phyloP scores from a whole-genome alignment of 30 jellyfish, hydroid and myxozoan species.

The Rhopilema esculentum region DNA sequence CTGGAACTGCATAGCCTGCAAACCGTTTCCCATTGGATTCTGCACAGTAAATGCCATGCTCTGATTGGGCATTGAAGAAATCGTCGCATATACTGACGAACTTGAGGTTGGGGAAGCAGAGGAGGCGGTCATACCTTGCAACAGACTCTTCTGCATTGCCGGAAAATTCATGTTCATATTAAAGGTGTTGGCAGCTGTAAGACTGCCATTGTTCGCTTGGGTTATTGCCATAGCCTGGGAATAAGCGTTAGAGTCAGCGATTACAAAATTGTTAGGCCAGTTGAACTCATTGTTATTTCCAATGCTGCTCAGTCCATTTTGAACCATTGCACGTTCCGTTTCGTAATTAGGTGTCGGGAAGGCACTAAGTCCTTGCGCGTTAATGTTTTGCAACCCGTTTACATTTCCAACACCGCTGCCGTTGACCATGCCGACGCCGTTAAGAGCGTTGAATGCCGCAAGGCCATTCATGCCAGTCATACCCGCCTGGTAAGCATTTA shows the following conservation, averaged over 20 bases:
- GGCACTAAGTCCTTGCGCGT: conserved; percentile 88
- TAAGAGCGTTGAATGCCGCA: conserved; percentile 88
- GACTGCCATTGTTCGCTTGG: conserved; percentile 76
- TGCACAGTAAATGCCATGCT: conserved; percentile 89
- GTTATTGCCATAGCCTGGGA: conserved; percentile 92
- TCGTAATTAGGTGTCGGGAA: conserved; percentile 94
- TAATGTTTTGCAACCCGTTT: conserved; percentile 76
- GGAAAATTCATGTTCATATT: conserved; percentile 92
- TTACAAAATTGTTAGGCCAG: conserved; percentile 94
- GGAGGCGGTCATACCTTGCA: conserved; percentile 79
- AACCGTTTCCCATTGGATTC: conserved; percentile 81
- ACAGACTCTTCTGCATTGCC: conserved; percentile 72
- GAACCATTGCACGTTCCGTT: conserved; percentile 84
- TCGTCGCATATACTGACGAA: conserved; percentile 81
- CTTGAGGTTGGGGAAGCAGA: conserved; percentile 93
- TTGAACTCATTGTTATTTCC: conserved; percentile 80
- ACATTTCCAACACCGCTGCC: conserved; percentile 85
- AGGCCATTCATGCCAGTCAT: conserved; percentile 82
- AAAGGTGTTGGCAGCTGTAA: conserved; percentile 65
- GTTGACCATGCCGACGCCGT: conserved; percentile 89
- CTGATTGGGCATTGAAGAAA: conserved; percentile 88
- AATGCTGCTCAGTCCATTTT: conserved; percentile 71
- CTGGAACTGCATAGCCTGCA: conserved; percentile 91
- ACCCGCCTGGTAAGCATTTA: conserved; percentile 91
- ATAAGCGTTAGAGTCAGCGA: conserved; percentile 87